phyloP scores from a whole-genome alignment of 2,113 vertebrate genomes.

The Paradoxurus hermaphroditus region DNA sequence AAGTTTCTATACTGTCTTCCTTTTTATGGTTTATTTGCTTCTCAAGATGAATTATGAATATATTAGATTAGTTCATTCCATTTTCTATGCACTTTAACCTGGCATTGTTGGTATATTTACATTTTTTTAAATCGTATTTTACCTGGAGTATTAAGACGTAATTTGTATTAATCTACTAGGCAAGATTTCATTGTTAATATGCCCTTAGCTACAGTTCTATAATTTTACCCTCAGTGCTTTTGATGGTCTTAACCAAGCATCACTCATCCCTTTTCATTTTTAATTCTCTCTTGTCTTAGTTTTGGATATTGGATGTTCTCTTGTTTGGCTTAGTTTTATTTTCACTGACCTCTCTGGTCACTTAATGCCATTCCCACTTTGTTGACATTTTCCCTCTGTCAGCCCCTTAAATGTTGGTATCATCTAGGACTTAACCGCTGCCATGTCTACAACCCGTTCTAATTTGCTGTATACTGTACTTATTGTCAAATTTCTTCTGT shows the following conservation, averaged over 20 bases:
- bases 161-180: background rate
- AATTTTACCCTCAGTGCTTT: background rate
- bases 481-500: background rate
- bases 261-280: background rate
- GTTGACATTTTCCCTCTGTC: background rate
- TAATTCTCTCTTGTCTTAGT: background rate
- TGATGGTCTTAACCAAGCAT: background rate
- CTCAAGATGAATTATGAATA: background rate
- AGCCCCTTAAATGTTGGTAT: background rate
- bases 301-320: background rate
- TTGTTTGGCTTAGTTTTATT: background rate
- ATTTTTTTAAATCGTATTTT: slow-evolving; percentile 10
- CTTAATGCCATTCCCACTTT: background rate
- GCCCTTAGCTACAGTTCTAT: background rate
- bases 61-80: background rate
- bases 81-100: background rate
- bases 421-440: background rate
- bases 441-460: background rate
- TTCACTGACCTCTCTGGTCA: background rate
- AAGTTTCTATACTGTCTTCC: background rate
- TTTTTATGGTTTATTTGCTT: background rate
- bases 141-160: background rate
- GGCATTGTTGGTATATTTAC: background rate
- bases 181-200: background rate
- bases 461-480: background rate